A percentile compares a stretch with the other conserved stretches of the same genome.
phyloP scores from a whole-genome alignment of 2,888 invertebrate species.

The Ariolimax columbianus region DNA sequence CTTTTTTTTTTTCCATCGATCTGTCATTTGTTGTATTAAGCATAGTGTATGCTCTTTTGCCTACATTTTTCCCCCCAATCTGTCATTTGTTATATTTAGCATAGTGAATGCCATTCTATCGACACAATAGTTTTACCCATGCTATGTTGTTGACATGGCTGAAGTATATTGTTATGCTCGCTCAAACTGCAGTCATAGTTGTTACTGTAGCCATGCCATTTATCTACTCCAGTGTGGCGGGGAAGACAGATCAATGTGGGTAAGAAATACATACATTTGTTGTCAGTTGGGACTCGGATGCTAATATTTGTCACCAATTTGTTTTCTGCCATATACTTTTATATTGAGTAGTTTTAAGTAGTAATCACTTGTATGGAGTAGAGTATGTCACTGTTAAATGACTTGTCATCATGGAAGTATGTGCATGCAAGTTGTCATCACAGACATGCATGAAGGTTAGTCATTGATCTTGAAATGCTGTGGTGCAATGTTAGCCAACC shows the following conservation, averaged over 20 bases:
- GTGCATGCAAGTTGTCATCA: too few species aligned
- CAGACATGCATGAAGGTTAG: too few species aligned
- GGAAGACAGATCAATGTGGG: conserved; percentile 29
- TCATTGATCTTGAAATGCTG: too few species aligned
- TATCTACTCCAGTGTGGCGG: conserved; percentile 41
- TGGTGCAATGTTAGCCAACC: too few species aligned
- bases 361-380: background rate
- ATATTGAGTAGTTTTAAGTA: background rate
- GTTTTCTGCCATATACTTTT: background rate
- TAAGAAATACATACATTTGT: conserved; percentile 22
- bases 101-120: too few species aligned
- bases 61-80: too few species aligned
- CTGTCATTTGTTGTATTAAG: too few species aligned
- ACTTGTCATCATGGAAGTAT: too few species aligned
- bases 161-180: background rate
- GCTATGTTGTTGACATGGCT: background rate
- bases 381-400: background rate
- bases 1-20: too few species aligned
- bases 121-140: too few species aligned
- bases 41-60: too few species aligned
- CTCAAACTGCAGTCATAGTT: background rate
- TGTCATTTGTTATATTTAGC: too few species aligned
- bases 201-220: conserved; percentile 24
- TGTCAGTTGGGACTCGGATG: background rate
- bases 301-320: background rate